Conservation (phyloP, 2,797 vertebrate species). For the Euthynnus affinis region DNA sequence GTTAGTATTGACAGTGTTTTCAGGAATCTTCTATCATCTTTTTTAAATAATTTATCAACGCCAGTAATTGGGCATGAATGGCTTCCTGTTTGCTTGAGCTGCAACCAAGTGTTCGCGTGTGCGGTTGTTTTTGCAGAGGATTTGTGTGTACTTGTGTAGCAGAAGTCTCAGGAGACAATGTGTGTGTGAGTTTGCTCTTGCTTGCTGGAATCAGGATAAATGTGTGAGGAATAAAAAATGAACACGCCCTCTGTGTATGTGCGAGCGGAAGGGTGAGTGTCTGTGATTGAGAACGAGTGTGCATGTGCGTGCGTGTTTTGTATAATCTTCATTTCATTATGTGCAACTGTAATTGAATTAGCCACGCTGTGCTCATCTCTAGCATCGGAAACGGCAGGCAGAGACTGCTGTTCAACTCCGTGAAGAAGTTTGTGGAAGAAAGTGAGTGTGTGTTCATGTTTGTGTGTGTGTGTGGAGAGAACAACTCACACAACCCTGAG, state of each 20-base stretch:
- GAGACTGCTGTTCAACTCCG: neutral
- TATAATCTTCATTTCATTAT: slow-evolving; percentile 67
- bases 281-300: slow-evolving; percentile 27
- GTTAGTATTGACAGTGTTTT: neutral
- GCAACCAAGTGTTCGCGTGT: slow-evolving; percentile 8
- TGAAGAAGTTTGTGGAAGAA: neutral
- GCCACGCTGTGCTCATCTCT: slow-evolving; percentile 28
- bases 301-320: slow-evolving; percentile 34
- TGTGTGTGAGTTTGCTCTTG: slow-evolving; percentile 17
- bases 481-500: neutral
- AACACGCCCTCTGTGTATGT: neutral
- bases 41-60: slow-evolving; percentile 7
- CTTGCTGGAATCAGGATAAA: slow-evolving; percentile 19
- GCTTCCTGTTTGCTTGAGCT: slow-evolving; percentile 33
- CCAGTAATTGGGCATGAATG: slow-evolving; percentile 29
- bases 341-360: slow-evolving; percentile 60
- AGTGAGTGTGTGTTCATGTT: slow-evolving; percentile 2
- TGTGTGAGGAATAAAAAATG: slow-evolving; percentile 24
- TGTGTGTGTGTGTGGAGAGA: slow-evolving; percentile 1
- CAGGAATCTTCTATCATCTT: neutral
- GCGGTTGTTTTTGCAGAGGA: neutral
- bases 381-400: slow-evolving; percentile 8
- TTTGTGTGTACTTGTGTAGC: slow-evolving; percentile 4
- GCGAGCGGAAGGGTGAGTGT: slow-evolving; percentile 1
- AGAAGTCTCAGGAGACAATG: slow-evolving; percentile 24